A percentile compares a stretch with the other conserved stretches of the same genome.
Evolutionary conservation across 2,797 vertebrate species (phyloP).

Genomic region (Sibirionetta formosa): DNA sequence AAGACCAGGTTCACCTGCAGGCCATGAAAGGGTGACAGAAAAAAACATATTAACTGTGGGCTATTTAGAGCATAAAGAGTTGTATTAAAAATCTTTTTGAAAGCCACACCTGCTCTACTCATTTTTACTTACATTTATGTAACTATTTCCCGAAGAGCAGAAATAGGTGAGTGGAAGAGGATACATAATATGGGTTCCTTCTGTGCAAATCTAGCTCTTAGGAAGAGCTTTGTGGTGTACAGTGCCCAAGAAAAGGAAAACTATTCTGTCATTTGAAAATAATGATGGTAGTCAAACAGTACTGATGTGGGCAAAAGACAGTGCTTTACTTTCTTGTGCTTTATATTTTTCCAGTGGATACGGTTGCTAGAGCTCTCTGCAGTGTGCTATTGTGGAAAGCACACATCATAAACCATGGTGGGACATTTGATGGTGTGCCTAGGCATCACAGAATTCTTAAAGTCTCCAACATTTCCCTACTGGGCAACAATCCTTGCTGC

Average conservation of each 20-base stretch:
- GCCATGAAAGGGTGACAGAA: not conserved
- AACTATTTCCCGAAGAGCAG: not conserved
- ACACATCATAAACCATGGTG: rapidly evolving
- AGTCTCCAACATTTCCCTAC: not conserved
- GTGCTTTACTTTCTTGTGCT: not conserved
- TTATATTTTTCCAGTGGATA: not conserved
- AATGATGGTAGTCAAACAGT: not conserved
- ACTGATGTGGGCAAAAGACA: not conserved
- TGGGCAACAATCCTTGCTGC: not conserved
- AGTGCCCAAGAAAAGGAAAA: not conserved
- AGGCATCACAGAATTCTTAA: not conserved
- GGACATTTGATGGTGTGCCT: not conserved
- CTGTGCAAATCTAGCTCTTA: not conserved
- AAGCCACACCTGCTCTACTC: slow-evolving; percentile 30
- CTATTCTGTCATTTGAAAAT: not conserved
- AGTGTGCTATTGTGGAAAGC: not conserved
- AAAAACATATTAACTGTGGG: not conserved
- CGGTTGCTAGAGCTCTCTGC: not conserved
- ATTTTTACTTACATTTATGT: not conserved
- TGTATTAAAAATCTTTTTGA: not conserved
- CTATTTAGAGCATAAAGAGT: not conserved
- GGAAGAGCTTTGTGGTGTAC: not conserved
- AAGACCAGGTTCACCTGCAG: slow-evolving; percentile 4
- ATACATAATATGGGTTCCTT: not conserved
- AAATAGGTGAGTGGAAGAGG: not conserved